Evolutionary conservation across 2,797 vertebrate genomes (phyloP).

Genomic region (Spinibarbus caldwelli): DNA sequence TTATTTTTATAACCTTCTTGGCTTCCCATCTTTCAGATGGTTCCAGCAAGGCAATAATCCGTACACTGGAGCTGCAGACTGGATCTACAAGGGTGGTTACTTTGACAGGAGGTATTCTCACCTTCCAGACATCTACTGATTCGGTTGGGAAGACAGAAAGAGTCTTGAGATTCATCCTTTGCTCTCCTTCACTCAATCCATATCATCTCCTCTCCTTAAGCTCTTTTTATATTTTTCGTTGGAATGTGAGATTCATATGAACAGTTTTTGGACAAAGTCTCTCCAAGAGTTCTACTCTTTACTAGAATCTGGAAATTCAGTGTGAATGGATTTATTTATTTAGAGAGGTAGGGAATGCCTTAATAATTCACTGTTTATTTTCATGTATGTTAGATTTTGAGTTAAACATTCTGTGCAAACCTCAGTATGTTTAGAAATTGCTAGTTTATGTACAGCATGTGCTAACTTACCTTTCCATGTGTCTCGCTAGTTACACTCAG

Average conservation of each 20-base stretch:
- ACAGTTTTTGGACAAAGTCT: slow-evolving; percentile 54
- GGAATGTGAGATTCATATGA: slow-evolving; percentile 44
- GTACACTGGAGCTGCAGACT: slow-evolving; percentile 88
- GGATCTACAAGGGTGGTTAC: slow-evolving; percentile 93
- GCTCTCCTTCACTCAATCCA: slow-evolving; percentile 39
- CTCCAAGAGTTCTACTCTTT: slow-evolving; percentile 50
- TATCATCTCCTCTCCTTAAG: slow-evolving; percentile 54
- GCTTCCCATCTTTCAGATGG: slow-evolving; percentile 70
- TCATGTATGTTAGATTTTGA: slow-evolving; percentile 26
- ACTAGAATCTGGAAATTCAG: slow-evolving; percentile 46
- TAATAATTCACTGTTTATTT: slow-evolving; percentile 11
- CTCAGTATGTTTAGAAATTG: slow-evolving; percentile 44
- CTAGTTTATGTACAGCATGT: slow-evolving; percentile 42
- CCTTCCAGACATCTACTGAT: slow-evolving; percentile 95
- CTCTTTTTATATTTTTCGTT: slow-evolving; percentile 31
- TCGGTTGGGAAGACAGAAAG: slow-evolving; percentile 37
- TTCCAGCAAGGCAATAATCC: slow-evolving; percentile 86
- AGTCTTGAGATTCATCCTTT: slow-evolving; percentile 45
- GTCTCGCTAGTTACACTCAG: slow-evolving; percentile 55
- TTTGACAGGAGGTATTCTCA: slow-evolving; percentile 93
- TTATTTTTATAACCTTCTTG: not conserved
- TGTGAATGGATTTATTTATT: slow-evolving; percentile 60
- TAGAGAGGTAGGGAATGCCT: slow-evolving; percentile 50
- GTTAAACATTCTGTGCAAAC: slow-evolving; percentile 35
- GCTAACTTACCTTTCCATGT: slow-evolving; percentile 32